Base-by-base conservation (phyloP, 2,888 invertebrate species). In the Plutella xylostella region DNA sequence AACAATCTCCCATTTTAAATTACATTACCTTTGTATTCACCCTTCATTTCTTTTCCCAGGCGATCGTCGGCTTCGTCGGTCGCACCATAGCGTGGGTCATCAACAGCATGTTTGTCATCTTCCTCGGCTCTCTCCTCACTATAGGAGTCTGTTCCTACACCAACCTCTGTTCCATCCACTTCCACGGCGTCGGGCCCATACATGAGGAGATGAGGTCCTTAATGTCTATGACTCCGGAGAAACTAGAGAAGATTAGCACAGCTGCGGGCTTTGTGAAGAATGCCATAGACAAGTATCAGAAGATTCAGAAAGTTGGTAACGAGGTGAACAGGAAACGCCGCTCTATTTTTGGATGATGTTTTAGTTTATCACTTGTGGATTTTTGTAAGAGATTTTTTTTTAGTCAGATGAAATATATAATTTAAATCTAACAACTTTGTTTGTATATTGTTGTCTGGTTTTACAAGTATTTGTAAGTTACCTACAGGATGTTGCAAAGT, bases 261-360 rank as follows among this genome's bases (percentile, higher is more conserved):
- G 86, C 88, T 0, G 86, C 88, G 2, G 75, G 83, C 6, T 80
- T 89, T 34, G 87, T 90, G 1, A 85, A 86, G 55, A 85, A 79
- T 28, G 89, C 89, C 3, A 84, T 90, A 45, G 85, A 87, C 43
- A 88, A 88, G 58, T 90, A 89, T 51, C 77, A 82, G 54, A 73
- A 69, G 45, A 77, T 80, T 39, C 80, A 82, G 48, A 67, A 68
- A 49, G 67, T 75, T 0, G 52, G 65, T 5, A 67, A 68, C 28
- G 47, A 51, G 2, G 52, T 56, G 2, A 57, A 52, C 4, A 54
- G 52, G 18, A 68, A 68, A 51, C 61, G 58, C 9, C n/a, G 28
- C 28, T 37, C 37, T 2, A 7, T 37, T 17, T 33, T 33, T 33
- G 11, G 7, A 7, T 33, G 15, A 33, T n/a, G n/a, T n/a, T n/a